Evolutionary conservation across 37 sponge, comb jelly and placozoan species (phyloP).

Genomic region (Cliona cf. orientalis): DNA sequence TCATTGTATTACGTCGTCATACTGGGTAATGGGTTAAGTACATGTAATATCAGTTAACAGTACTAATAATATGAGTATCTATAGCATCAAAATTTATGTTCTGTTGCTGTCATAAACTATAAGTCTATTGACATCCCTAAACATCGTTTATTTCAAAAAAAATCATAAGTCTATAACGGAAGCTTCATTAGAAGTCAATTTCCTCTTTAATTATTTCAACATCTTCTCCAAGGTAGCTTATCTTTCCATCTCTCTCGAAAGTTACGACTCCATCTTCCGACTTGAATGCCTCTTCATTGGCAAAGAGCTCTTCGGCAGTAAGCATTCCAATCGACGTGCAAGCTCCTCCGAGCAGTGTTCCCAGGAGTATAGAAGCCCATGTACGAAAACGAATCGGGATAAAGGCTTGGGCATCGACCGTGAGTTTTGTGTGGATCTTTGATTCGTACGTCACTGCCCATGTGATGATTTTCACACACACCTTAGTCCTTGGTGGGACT

Average conservation of each 20-base stretch:
- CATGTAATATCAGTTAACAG: too few species aligned
- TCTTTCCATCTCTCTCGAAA: neutral
- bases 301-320: neutral
- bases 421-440: neutral
- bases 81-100: too few species aligned
- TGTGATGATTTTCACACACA: neutral
- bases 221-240: neutral
- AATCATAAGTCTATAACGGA: too few species aligned
- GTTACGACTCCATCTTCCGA: neutral
- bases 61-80: too few species aligned
- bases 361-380: neutral
- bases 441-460: conserved; percentile 6
- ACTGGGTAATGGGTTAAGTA: too few species aligned
- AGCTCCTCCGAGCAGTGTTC: neutral
- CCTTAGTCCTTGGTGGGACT: neutral
- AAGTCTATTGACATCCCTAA: too few species aligned
- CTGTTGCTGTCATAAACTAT: too few species aligned
- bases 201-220: neutral
- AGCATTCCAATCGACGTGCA: neutral
- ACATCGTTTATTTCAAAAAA: too few species aligned
- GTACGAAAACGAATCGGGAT: neutral
- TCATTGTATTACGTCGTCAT: too few species aligned
- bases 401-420: neutral
- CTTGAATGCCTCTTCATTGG: neutral
- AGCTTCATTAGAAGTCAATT: neutral